These are phyloP conservation scores for Trachelipus rathkii DNA, from an alignment of 1,140 invertebrate species.

Conservation along the genomic window DNA sequence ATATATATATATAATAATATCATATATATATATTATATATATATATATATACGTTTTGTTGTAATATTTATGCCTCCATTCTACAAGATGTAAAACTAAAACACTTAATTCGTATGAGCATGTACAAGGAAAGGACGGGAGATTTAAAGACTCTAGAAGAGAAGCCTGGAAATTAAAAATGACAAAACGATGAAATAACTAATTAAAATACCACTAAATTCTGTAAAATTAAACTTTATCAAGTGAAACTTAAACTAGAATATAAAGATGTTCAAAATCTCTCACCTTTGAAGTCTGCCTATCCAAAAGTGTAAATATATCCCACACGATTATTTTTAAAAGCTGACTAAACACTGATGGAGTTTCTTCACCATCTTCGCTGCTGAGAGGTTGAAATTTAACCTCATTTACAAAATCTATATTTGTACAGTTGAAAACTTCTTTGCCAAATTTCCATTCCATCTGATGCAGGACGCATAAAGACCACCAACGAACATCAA, in stretches of 20 bases:
- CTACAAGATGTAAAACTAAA: constrained; percentile 23
- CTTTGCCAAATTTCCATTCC: constrained; percentile 22
- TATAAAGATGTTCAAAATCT: constrained; percentile 10
- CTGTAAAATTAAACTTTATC: too few relatives aligned
- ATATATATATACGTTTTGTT: constrained; percentile 6
- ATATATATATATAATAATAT: too few relatives aligned
- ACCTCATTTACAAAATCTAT: not conserved
- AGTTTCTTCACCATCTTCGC: constrained; percentile 27
- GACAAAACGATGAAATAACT: too few relatives aligned
- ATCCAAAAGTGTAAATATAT: constrained; percentile 30
- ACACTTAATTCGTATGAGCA: constrained; percentile 36
- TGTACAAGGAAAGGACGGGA: constrained; percentile 31
- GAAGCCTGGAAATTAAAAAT: constrained; percentile 37
- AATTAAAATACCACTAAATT: too few relatives aligned
- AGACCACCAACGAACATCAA: constrained; percentile 48
- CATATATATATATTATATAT: too few relatives aligned
- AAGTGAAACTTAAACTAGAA: too few relatives aligned
- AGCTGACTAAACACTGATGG: constrained; percentile 29
- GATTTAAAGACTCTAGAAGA: constrained; percentile 36
- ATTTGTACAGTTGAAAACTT: not conserved
- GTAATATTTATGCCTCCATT: constrained; percentile 21
- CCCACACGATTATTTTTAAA: constrained; percentile 37
- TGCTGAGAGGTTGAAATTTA: constrained; percentile 10
- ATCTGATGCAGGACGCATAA: constrained; percentile 38
- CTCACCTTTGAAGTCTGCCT: constrained; percentile 17